Conservation (phyloP, 2,797 vertebrate genomes). For the Bryconaethiops microstoma region DNA sequence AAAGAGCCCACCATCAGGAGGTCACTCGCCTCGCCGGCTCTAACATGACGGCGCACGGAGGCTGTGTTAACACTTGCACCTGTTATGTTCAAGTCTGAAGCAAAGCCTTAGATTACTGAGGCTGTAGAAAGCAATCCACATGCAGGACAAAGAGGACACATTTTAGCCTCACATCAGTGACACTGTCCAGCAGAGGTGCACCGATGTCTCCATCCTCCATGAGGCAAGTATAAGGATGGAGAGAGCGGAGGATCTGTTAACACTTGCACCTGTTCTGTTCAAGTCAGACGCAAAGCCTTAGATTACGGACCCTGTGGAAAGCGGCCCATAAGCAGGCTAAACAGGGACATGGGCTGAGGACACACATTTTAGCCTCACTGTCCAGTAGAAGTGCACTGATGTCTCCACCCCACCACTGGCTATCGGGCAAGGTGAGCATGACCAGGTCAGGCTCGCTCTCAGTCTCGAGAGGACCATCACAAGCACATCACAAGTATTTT, state of each 20-base stretch:
- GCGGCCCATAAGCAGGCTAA: neutral
- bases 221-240: too few relatives aligned
- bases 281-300: neutral
- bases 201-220: neutral
- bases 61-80: neutral
- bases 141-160: neutral
- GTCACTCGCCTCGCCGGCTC: neutral
- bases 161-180: neutral
- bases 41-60: neutral
- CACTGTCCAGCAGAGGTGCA: neutral
- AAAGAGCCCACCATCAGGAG: neutral
- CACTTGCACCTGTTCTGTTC: constrained; percentile 10
- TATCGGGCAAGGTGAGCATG: neutral
- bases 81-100: neutral
- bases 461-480: too few relatives aligned
- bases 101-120: neutral
- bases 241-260: neutral
- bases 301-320: neutral
- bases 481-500: too few relatives aligned
- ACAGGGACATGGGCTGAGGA: too few relatives aligned
- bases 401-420: too few relatives aligned
- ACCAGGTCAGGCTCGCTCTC: neutral
- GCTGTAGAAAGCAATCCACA: neutral
- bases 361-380: neutral
- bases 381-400: neutral